Percentiles rank a stretch among this genome's conserved stretches.
phyloP scores from a whole-genome alignment of 2,113 vertebrate genomes.

The Rhodinocichla rosea region DNA sequence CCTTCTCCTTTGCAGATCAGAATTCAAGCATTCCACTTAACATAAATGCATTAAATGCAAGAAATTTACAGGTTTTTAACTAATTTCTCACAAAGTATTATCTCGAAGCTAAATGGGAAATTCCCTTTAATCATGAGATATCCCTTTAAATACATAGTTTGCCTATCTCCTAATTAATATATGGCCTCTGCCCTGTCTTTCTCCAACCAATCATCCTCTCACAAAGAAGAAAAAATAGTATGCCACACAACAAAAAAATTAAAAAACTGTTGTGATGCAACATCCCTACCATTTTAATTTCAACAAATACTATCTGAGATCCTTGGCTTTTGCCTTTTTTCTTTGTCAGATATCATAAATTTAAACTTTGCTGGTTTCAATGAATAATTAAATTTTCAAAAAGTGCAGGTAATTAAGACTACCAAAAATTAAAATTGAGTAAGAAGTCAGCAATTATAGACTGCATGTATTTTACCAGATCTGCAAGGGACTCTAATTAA shows the following conservation, averaged over 20 bases:
- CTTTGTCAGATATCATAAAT: not conserved
- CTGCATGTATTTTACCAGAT: constrained; percentile 44
- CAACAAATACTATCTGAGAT: not conserved
- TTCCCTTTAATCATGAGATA: not conserved
- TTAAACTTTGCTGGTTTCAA: not conserved
- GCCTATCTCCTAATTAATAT: not conserved
- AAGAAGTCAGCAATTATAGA: constrained; percentile 39
- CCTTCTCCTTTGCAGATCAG: not conserved
- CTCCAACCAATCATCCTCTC: not conserved
- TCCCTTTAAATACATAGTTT: not conserved
- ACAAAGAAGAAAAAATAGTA: not conserved
- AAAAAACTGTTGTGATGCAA: not conserved
- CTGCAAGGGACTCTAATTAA: constrained; percentile 69
- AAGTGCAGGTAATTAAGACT: constrained; percentile 55
- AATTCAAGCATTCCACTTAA: not conserved
- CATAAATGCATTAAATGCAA: not conserved
- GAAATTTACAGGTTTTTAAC: not conserved
- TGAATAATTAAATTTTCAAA: constrained; percentile 39
- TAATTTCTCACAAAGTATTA: not conserved
- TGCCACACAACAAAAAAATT: not conserved
- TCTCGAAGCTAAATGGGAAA: not conserved
- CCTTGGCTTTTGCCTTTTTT: not conserved
- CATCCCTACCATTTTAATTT: not conserved
- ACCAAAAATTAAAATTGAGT: constrained; percentile 53
- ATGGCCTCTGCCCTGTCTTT: not conserved